Percentiles rank a stretch among this genome's conserved stretches.
Conservation (phyloP, 2,797 vertebrate genomes). For the Coregonus sp. region DNA sequence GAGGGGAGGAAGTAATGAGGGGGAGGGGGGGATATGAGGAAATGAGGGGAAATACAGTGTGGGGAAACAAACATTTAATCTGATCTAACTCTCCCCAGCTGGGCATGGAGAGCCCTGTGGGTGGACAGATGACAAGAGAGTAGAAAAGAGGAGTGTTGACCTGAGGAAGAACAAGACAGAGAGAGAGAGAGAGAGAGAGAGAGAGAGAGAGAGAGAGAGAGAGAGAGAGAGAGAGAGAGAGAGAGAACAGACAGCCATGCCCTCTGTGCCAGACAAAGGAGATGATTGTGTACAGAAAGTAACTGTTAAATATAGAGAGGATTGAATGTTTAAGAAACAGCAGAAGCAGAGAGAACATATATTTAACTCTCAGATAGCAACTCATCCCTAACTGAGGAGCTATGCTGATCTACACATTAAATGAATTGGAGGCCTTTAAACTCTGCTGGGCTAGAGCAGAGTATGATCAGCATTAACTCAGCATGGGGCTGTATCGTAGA, state of each 20-base stretch:
- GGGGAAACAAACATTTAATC: neutral
- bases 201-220: no score
- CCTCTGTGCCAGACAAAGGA: neutral
- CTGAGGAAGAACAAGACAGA: no score
- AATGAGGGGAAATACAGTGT: neutral
- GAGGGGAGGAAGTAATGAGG: neutral
- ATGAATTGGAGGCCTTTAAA: no score
- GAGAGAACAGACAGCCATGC: neutral
- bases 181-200: neutral
- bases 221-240: neutral
- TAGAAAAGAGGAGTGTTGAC: neutral
- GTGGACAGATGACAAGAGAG: slow-evolving; percentile 17
- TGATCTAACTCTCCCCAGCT: slow-evolving; percentile 4
- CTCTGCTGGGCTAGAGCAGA: no score
- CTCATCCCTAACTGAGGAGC: no score
- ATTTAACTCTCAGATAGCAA: no score
- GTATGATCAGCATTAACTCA: neutral
- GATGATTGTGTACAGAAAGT: neutral
- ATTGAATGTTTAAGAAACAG: neutral
- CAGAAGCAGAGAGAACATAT: no score
- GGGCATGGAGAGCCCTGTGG: slow-evolving; percentile 33
- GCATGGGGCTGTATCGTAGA: neutral
- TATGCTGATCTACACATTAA: no score
- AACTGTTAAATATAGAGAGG: neutral
- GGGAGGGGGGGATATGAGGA: neutral